phyloP scores from a whole-genome alignment of 2,797 vertebrate genomes.

The Coregonus ussuriensis region DNA sequence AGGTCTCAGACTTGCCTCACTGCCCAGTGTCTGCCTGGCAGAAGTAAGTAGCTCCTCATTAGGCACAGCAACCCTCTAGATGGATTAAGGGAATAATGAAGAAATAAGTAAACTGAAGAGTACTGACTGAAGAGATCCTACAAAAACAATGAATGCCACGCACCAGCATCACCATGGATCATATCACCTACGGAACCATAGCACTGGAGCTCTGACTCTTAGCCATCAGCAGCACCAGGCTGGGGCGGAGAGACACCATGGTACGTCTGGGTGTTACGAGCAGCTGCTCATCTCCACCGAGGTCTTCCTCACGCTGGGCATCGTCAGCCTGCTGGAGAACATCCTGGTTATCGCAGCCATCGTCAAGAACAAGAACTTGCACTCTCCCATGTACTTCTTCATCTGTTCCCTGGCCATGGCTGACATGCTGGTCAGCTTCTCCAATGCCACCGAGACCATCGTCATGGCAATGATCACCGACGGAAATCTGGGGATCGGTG shows the following conservation, averaged over 20 bases:
- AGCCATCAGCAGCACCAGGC: neutral
- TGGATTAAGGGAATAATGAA: neutral
- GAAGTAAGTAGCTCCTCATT: neutral
- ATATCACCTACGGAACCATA: slow-evolving; percentile 37
- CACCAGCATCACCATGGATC: neutral
- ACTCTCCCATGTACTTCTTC: slow-evolving; percentile 90
- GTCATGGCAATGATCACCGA: slow-evolving; percentile 82
- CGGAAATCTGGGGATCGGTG: slow-evolving; percentile 69
- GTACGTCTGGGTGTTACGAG: slow-evolving; percentile 73
- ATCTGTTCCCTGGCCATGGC: slow-evolving; percentile 88
- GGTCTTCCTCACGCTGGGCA: slow-evolving; percentile 84
- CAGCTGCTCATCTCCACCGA: slow-evolving; percentile 84
- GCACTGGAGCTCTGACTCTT: slow-evolving; percentile 29
- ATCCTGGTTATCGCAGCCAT: slow-evolving; percentile 83
- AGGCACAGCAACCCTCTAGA: neutral
- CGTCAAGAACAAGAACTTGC: slow-evolving; percentile 87
- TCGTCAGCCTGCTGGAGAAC: slow-evolving; percentile 85
- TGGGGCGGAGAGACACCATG: neutral
- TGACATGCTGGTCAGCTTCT: slow-evolving; percentile 88
- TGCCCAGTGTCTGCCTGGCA: neutral
- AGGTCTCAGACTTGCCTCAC: neutral
- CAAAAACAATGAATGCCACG: neutral
- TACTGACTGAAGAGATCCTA: neutral
- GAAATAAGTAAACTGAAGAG: neutral
- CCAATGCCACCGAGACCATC: slow-evolving; percentile 86